These are phyloP conservation scores for Siderastrea siderea DNA, from an alignment of 92 coral and sea anemone species.

Conservation along the genomic window DNA sequence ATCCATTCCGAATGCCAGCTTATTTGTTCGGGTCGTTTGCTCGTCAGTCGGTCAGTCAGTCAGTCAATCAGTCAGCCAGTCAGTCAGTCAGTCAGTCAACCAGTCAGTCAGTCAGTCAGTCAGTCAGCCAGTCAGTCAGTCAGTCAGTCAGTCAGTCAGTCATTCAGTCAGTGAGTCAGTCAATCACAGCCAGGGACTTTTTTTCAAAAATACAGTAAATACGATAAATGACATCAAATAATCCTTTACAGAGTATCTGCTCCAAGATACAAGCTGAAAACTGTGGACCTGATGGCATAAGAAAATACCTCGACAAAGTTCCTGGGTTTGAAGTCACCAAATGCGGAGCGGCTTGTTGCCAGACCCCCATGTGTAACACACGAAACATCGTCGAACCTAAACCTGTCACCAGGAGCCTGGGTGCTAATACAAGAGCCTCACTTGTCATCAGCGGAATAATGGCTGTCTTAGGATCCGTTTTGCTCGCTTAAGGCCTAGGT, in stretches of 20 bases:
- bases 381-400: conserved; percentile 1
- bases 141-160: no score
- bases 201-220: neutral
- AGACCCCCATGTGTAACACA: conserved; percentile 14
- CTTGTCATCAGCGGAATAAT: conserved; percentile 20
- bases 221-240: neutral
- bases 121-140: no score
- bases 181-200: no score
- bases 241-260: conserved; percentile 6
- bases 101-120: no score
- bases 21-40: no score
- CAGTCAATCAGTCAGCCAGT: no score
- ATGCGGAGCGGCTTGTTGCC: conserved; percentile 23
- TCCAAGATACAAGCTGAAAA: conserved; percentile 2
- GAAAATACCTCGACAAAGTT: neutral
- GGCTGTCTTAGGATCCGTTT: neutral
- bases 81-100: no score
- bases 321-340: conserved; percentile 26
- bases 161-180: no score
- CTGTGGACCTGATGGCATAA: conserved; percentile 18
- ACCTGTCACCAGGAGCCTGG: neutral
- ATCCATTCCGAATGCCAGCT: no score
- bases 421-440: neutral
- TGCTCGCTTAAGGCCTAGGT: neutral
- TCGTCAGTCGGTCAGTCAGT: no score